Evolutionary conservation across 2,888 invertebrate genomes (phyloP), one percentile per base, ranked within the genome.

Genomic region (Piscicola geometra): DNA sequence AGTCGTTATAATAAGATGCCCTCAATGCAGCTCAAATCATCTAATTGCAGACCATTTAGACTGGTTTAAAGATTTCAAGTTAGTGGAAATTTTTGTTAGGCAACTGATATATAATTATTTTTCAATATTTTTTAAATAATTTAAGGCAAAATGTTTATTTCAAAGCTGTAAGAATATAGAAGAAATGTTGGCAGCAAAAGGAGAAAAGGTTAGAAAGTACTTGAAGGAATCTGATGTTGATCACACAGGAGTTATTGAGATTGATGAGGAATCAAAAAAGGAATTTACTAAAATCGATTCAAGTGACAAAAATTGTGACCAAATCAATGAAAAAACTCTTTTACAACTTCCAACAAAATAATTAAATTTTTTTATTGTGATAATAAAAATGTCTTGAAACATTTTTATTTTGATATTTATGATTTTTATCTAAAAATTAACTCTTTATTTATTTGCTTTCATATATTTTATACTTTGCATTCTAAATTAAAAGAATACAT

Each of bases 1-100:
- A 21, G 91, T 98, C 18, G 94, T 98, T 0, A 93, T 98, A 79
- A 92, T 96, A 0, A 90, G 89, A 75, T 98, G 98, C 85, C 89
- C 90, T 75, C 92, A 92, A 0, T 97, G 97, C 83, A 86, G 89
- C 68, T 95, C 93, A 83, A 90, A 92, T 84, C 98, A 98, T 86
- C 87, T 98, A 33, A 96, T 98, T 80, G 97, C 97, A 0, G 97
- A 98, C 84, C 95, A 98, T 86, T 88, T 98, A 0, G 92, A 92
- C 79, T 98, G 97, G 97, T 98, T 97, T 84, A 88, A 90, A 0
- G 91, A 93, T 83, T 87, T 91, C 82, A 81, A 87, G 78, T 84
- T 83, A 71, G 84, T 81, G 80, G n/a, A n/a, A n/a, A 70, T 9
- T 32, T 41, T 70, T 60, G 1, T 50, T 25, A 36, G 5, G 21